These are phyloP conservation scores for Ailurus styani DNA, from an alignment of 2,113 vertebrate species.

Conservation along the genomic window DNA sequence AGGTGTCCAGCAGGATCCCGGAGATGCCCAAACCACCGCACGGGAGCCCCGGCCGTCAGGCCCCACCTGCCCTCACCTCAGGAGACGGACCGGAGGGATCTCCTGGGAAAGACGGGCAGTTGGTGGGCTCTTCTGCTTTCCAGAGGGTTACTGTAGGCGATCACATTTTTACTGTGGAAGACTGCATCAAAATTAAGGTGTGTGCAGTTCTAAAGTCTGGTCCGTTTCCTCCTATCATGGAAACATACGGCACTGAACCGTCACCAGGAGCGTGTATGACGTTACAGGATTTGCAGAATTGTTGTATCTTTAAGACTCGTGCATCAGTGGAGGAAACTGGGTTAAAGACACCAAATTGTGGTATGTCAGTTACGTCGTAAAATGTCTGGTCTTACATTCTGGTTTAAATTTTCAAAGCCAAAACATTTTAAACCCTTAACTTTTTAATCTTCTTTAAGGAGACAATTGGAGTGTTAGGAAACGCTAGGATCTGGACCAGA, in stretches of 20 bases:
- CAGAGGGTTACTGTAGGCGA: neutral
- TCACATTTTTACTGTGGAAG: neutral
- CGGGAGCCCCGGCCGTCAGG: fast-evolving
- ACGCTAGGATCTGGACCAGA: too few relatives aligned
- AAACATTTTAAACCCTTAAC: neutral
- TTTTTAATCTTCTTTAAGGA: neutral
- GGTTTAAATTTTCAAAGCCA: neutral
- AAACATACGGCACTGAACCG: neutral
- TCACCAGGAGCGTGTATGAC: fast-evolving
- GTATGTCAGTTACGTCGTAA: neutral
- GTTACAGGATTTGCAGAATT: neutral
- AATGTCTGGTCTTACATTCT: neutral
- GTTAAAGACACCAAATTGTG: neutral
- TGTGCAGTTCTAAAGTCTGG: neutral
- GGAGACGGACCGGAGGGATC: neutral
- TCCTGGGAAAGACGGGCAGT: neutral
- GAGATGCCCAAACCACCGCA: fast-evolving
- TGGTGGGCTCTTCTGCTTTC: neutral
- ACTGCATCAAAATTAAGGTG: neutral
- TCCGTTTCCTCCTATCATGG: neutral
- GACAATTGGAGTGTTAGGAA: neutral
- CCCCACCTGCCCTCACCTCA: neutral
- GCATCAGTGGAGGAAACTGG: neutral
- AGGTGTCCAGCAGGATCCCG: neutral
- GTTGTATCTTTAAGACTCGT: fast-evolving